Evolutionary conservation across 2,888 invertebrate species (phyloP).

Genomic region (Atrina japonica): DNA sequence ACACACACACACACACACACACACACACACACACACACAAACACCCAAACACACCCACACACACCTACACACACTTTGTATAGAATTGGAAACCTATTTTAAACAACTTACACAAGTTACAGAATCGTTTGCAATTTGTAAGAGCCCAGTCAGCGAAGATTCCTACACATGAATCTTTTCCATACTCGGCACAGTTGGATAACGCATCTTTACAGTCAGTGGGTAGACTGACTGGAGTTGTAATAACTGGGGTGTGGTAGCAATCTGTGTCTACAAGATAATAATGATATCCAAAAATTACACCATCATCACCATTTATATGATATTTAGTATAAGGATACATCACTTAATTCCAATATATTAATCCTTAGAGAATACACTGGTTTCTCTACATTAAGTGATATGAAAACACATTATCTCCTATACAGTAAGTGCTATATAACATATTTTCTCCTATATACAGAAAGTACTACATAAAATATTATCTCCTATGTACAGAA

Average conservation of each 20-base stretch:
- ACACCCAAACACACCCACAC: background rate
- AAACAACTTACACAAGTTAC: slow-evolving; percentile 52
- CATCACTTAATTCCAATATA: no score
- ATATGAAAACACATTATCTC: no score
- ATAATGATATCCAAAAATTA: no score
- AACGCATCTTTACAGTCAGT: slow-evolving; percentile 49
- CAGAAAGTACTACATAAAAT: no score
- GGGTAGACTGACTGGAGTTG: slow-evolving; percentile 22
- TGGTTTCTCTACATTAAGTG: no score
- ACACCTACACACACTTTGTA: background rate
- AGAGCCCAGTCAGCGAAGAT: slow-evolving; percentile 54
- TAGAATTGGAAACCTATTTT: background rate
- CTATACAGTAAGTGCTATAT: no score
- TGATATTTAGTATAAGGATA: no score
- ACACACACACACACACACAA: background rate
- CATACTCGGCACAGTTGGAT: slow-evolving; percentile 53
- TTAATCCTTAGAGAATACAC: no score
- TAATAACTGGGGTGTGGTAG: slow-evolving; percentile 39
- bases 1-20: background rate
- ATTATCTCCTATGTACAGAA: no score
- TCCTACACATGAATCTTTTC: slow-evolving; percentile 56
- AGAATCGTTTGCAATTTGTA: slow-evolving; percentile 53
- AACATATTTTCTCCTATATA: no score
- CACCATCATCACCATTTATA: no score
- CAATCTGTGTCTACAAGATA: slow-evolving; percentile 19